Percentiles rank a stretch among this genome's conserved stretches.
These are phyloP conservation scores for Antechinus stuartii DNA, from an alignment of 2,113 vertebrate genomes.

Conservation along the genomic window DNA sequence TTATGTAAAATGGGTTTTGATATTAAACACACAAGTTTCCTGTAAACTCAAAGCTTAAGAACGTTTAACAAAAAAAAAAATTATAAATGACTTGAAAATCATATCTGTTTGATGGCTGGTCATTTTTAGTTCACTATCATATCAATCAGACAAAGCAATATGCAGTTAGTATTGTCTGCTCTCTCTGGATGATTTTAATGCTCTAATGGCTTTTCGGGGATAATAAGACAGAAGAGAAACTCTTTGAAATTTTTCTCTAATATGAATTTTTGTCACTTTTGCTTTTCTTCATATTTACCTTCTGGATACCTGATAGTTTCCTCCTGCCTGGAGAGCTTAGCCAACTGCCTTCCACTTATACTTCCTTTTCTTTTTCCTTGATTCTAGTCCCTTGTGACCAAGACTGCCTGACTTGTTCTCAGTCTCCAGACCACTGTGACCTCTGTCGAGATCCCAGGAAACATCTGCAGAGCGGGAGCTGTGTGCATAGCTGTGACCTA, in stretches of 20 bases:
- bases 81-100: constrained; percentile 19
- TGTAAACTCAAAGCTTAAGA: constrained; percentile 17
- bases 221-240: constrained; percentile 20
- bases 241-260: background rate
- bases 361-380: constrained; percentile 21
- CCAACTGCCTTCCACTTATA: constrained; percentile 1
- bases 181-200: background rate
- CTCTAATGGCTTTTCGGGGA: background rate
- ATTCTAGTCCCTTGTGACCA: constrained; percentile 85
- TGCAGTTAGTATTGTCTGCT: constrained; percentile 3
- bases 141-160: background rate
- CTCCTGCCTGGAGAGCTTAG: background rate
- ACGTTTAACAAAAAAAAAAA: background rate
- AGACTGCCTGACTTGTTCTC: constrained; percentile 89
- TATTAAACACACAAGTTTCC: background rate
- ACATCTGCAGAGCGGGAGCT: constrained; percentile 84
- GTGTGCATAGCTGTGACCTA: constrained; percentile 83
- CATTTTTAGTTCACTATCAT: background rate
- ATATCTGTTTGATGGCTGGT: background rate
- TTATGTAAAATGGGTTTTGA: background rate
- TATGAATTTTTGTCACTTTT: background rate
- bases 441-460: constrained; percentile 84
- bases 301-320: too few species aligned
- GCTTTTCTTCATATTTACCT: background rate
- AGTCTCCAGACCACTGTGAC: constrained; percentile 83